Evolutionary conservation across 30 jellyfish, hydroid and myxozoan species (phyloP).

Genomic region (Aurelia sp.): DNA sequence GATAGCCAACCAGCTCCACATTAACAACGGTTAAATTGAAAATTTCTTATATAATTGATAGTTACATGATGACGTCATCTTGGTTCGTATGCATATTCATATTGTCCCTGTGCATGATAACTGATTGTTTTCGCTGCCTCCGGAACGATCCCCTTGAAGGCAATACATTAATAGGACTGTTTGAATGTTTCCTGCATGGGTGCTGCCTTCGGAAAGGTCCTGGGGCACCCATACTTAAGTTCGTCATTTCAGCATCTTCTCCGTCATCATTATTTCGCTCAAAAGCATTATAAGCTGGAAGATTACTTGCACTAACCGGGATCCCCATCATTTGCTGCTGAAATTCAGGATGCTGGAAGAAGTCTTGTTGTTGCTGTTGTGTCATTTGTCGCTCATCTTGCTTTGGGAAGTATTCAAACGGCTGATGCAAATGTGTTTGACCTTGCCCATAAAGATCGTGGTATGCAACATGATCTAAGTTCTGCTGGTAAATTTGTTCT

Average conservation of each 20-base stretch:
- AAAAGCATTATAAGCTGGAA: slow-evolving; percentile 2
- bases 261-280: slow-evolving; percentile 32
- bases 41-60: neutral
- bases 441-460: slow-evolving; percentile 58
- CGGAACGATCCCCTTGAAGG: slow-evolving; percentile 50
- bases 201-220: slow-evolving; percentile 92
- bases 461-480: slow-evolving; percentile 66
- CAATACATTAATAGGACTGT: slow-evolving; percentile 77
- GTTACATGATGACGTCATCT: slow-evolving; percentile 24
- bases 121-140: slow-evolving; percentile 60
- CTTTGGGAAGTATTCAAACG: slow-evolving; percentile 23
- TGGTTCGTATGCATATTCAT: slow-evolving; percentile 8
- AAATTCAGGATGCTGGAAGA: slow-evolving; percentile 11
- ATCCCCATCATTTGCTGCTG: slow-evolving; percentile 27
- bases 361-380: slow-evolving; percentile 36
- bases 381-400: slow-evolving; percentile 31
- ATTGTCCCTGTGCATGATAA: slow-evolving; percentile 42
- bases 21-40: too few relatives aligned
- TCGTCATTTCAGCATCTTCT: slow-evolving; percentile 63
- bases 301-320: slow-evolving; percentile 1
- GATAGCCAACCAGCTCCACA: too few relatives aligned
- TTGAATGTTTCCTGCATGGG: slow-evolving; percentile 79
- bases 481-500: slow-evolving; percentile 80
- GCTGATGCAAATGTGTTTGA: slow-evolving; percentile 21
- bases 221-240: slow-evolving; percentile 58